Evolutionary conservation across 1,140 invertebrate species (phyloP).

Genomic region (Whitmania pigra): DNA sequence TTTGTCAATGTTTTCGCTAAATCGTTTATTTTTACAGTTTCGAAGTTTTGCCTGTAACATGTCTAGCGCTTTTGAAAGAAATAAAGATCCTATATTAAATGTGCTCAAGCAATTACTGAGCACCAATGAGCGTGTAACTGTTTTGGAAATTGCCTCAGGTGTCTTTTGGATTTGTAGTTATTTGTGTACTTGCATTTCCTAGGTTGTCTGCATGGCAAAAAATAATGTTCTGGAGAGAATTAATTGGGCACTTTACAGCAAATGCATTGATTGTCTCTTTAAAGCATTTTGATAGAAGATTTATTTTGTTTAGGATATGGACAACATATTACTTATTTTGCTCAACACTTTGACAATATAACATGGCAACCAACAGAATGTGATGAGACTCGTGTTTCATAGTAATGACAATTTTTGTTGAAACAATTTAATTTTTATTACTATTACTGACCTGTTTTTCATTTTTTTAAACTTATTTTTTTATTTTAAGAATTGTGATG

Average conservation of each 20-base stretch:
- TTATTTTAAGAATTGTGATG: not conserved
- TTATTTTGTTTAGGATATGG: constrained; percentile 46
- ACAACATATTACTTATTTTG: constrained; percentile 65
- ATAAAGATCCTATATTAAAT: constrained; percentile 63
- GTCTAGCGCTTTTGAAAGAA: constrained; percentile 55
- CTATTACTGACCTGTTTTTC: not conserved
- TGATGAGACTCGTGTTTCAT: constrained; percentile 47
- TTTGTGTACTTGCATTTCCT: not conserved
- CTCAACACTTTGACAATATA: constrained; percentile 56
- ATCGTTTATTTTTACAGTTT: no score
- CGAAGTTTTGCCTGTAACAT: not conserved
- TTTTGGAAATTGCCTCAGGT: constrained; percentile 68
- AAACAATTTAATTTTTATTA: not conserved
- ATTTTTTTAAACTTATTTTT: not conserved
- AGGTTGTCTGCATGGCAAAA: not conserved
- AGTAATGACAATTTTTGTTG: constrained; percentile 24
- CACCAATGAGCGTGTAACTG: constrained; percentile 32
- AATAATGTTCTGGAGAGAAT: not conserved
- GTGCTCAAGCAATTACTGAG: constrained; percentile 48
- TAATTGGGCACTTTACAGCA: not conserved
- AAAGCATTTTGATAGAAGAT: not conserved
- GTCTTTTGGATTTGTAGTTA: not conserved
- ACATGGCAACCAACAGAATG: constrained; percentile 66
- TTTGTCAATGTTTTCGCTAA: no score
- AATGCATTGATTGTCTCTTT: not conserved